Base-by-base conservation (phyloP, 2,113 vertebrate genomes). In the Suricata suricatta region DNA sequence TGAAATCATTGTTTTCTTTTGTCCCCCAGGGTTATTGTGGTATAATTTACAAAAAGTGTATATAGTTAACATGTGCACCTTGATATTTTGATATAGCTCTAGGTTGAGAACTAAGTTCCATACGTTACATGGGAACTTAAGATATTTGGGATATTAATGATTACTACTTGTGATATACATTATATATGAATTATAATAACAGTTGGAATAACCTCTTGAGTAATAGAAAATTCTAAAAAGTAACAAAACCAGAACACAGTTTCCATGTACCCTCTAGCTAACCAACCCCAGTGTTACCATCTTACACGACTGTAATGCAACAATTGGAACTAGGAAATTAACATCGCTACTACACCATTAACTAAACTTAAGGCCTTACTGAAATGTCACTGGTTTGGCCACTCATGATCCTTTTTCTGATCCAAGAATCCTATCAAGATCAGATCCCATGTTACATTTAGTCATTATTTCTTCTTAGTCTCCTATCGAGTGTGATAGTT, bases 131-230 rank as follows among this genome's bases (percentile, higher is more conserved):
- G 38, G 63, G 63, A 79, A 81, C 27, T 93, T 93, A 54, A 44
- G n/a, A 44, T 76, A 90, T 87, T 86, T 94, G 60, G 85, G 52
- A 64, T 95, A 72, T 72, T 74, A 95, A 89, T 97, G 69, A 90
- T 54, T 88, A 47, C 52, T 82, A 47, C 54, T 71, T 88, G 71
- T 54, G 86, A 76, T 90, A 89, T 38, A 15, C n/a, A 47, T 93
- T 90, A 76, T 91, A 60, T 88, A 21, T 69, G 33, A 89, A 77
- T 76, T 87, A 87, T 38, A 90, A 52, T 63, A 79, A 33, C 29
- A 69, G 72, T 82, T 97, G 44, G n/a, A 95, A 84, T 84, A 82
- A 74, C 54, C n/a, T 83, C 3, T 41, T 89, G 52, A 3, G 35
- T 19, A 85, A 60, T 87, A 90, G 25, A 86, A 71, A 92, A 33